A percentile compares a stretch with the other conserved stretches of the same genome.
These are phyloP conservation scores for Turdus rufiventris DNA, from an alignment of 2,113 vertebrate species.

Conservation along the genomic window DNA sequence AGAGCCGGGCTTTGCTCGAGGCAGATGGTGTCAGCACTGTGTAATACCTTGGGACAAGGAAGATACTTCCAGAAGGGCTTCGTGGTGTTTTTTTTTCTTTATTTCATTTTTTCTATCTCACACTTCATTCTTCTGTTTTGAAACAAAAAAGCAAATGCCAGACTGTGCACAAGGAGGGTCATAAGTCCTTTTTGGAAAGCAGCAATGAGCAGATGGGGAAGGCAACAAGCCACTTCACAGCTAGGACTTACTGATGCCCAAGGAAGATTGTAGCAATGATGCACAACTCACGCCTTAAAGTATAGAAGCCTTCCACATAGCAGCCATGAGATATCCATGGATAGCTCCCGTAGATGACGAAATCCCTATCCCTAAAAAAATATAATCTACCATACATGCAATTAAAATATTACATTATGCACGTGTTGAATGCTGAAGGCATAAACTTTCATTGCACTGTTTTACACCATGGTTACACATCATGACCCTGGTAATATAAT, in stretches of 20 bases:
- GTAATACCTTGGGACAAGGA: background rate
- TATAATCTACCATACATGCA: background rate
- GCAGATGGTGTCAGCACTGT: background rate
- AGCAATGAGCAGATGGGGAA: constrained; percentile 17
- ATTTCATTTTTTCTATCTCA: background rate
- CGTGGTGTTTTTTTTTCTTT: background rate
- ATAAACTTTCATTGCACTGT: background rate
- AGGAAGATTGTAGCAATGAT: background rate
- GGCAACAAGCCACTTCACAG: constrained; percentile 10
- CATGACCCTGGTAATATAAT: background rate
- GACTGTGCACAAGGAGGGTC: background rate
- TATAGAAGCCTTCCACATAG: background rate
- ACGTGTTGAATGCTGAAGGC: background rate
- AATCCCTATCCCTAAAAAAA: background rate
- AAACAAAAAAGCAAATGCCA: background rate
- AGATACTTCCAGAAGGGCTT: background rate
- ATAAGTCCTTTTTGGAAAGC: constrained; percentile 14
- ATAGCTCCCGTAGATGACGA: background rate
- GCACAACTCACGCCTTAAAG: background rate
- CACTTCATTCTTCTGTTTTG: background rate
- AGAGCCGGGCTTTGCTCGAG: background rate
- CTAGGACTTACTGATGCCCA: background rate
- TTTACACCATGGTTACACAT: background rate
- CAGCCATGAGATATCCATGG: background rate
- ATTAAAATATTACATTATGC: background rate